Evolutionary conservation across 2,888 invertebrate species (phyloP).

Genomic region (Drosophila subquinaria): DNA sequence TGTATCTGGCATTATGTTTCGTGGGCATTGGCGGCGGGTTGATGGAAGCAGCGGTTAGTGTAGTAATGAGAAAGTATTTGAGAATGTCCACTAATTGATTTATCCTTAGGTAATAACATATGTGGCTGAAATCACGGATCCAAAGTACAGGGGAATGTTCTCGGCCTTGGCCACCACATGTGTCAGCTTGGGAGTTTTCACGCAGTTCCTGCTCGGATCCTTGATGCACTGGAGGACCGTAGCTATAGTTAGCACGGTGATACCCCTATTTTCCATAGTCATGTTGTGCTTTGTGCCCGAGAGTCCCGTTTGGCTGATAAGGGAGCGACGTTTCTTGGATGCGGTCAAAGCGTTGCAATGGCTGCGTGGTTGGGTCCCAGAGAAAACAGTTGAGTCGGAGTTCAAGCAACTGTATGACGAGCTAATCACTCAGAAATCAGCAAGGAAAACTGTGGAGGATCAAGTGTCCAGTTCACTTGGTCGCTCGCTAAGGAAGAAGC

Average conservation of each 20-base stretch:
- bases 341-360: constrained; percentile 20
- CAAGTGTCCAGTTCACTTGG: not conserved
- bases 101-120: constrained; percentile 23
- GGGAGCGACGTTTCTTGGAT: constrained; percentile 4
- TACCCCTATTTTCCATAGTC: constrained; percentile 14
- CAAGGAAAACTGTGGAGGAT: not conserved
- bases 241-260: constrained; percentile 88
- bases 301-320: constrained; percentile 86
- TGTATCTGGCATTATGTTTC: constrained; percentile 89
- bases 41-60: constrained; percentile 25
- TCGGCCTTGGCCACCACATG: constrained; percentile 91
- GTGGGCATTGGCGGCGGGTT: constrained; percentile 85
- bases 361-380: constrained; percentile 27
- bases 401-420: constrained; percentile 22
- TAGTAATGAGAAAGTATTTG: not conserved
- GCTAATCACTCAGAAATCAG: constrained; percentile 8
- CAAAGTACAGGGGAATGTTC: constrained; percentile 89
- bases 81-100: not conserved
- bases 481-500: not conserved
- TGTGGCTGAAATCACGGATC: constrained; percentile 88
- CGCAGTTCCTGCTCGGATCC: constrained; percentile 91
- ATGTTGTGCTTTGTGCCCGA: constrained; percentile 88
- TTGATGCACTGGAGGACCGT: constrained; percentile 90
- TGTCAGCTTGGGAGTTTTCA: constrained; percentile 91
- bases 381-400: constrained; percentile 9